Evolutionary conservation across 2,797 vertebrate species (phyloP).

Genomic region (Protosalanx chinensis): DNA sequence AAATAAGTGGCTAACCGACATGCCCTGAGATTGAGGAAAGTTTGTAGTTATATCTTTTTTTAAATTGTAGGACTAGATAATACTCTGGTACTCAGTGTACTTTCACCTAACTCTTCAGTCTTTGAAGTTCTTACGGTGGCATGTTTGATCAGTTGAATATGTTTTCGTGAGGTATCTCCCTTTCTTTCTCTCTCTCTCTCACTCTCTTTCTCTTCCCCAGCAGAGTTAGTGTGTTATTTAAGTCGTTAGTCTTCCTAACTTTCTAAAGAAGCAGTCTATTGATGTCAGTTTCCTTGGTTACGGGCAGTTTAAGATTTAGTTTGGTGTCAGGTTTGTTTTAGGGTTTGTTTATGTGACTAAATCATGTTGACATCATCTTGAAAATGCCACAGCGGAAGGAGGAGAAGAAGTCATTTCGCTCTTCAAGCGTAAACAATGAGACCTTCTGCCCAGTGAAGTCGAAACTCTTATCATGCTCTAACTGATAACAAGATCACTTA

Average conservation of each 20-base stretch:
- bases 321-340: too few relatives aligned
- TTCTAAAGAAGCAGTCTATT: neutral
- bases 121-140: too few relatives aligned
- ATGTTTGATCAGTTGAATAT: neutral
- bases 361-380: neutral
- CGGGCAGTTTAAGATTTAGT: neutral
- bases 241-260: neutral
- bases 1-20: neutral
- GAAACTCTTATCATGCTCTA: neutral
- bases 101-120: neutral
- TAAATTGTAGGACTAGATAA: neutral
- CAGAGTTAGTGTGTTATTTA: neutral
- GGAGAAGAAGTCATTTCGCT: neutral
- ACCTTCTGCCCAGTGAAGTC: neutral
- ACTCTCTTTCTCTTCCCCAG: neutral
- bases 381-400: neutral
- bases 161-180: neutral
- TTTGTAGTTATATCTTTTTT: neutral
- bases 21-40: neutral
- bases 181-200: neutral
- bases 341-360: neutral
- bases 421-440: neutral
- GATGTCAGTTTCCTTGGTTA: slow-evolving; percentile 1
- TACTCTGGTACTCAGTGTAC: too few relatives aligned
- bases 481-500: neutral